These are phyloP conservation scores for Drosophila ohnishii DNA, from an alignment of 1,140 invertebrate species.

Conservation along the genomic window DNA sequence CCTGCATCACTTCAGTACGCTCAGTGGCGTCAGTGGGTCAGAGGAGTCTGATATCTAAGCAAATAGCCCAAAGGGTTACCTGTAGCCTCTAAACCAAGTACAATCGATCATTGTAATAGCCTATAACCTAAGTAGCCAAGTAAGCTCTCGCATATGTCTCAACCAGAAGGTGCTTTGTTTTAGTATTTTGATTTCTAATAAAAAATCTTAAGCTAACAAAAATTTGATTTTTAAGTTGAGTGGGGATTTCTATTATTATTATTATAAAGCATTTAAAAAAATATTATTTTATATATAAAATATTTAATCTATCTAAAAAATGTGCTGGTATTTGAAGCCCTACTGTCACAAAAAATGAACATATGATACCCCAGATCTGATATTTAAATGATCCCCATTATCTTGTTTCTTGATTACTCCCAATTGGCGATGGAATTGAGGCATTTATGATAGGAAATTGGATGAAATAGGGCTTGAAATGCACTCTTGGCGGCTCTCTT, in stretches of 20 bases:
- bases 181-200: conserved; percentile 61
- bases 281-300: too few relatives aligned
- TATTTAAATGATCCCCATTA: not conserved
- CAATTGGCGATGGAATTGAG: conserved; percentile 6
- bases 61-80: conserved; percentile 24
- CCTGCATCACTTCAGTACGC: conserved; percentile 62
- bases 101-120: conserved; percentile 60
- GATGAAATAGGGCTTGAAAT: conserved; percentile 7
- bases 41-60: conserved; percentile 67
- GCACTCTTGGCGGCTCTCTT: not conserved
- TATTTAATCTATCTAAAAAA: too few relatives aligned
- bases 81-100: conserved; percentile 19
- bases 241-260: too few relatives aligned
- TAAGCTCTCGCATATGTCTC: conserved; percentile 45
- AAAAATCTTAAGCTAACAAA: conserved; percentile 44
- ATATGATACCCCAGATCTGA: not conserved
- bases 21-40: conserved; percentile 24
- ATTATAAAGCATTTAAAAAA: too few relatives aligned
- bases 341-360: not conserved
- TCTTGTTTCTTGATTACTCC: not conserved
- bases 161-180: conserved; percentile 60
- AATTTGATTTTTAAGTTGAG: not conserved
- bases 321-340: not conserved
- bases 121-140: conserved; percentile 45
- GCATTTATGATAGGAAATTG: conserved; percentile 2